Base-by-base conservation (phyloP, 1,140 invertebrate genomes). In the Steinernema feltiae region DNA sequence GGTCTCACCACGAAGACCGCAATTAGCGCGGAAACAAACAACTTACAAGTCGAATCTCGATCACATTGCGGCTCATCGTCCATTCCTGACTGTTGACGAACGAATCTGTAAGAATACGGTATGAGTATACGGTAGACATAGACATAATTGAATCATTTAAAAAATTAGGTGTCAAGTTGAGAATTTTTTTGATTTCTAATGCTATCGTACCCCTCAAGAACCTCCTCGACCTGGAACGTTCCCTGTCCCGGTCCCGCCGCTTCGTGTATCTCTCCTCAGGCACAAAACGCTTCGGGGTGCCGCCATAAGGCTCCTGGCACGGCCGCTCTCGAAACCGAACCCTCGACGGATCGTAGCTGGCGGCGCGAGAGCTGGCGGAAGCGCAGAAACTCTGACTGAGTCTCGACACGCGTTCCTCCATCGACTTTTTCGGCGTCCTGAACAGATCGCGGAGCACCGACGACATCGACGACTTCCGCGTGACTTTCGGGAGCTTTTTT, bases 61-160 rank as follows among this genome's bases (percentile, higher is more conserved):
- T 93, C n/a, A 98, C 94, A 48, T 91, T 90, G 79, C 95, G 90
- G 46, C 93, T 92, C 71, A 98, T 88, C 0, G 97, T 99, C 96
- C 97, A 99, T 92, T 99, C 97, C 90, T 98, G 96, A 87, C 94
- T 97, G 88, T 98, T 98, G 30, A 99, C 95, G 89, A 99, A 99
- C n/a, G 95, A 97, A 91, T 98, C 96, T 98, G 90, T 7, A 72
- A 93, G 92, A 78, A 84, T 41, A 48, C 1, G 29, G 18, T 12
- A 12, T 71, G n/a, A 21, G 3, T 1, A 3, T 63, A 15, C 24
- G 12, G 53, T 21, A 63, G 35, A 41, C 35, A 41, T 18, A 41
- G 35, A 41, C 35, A 41, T 7, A 41, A 63, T 15, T 63, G 7
- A 27, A 63, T 15, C 2, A 63, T n/a, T 15, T 7, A 15, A 63